Evolutionary conservation across 2,888 invertebrate species (phyloP).

Genomic region (Hydropsyche betteni): DNA sequence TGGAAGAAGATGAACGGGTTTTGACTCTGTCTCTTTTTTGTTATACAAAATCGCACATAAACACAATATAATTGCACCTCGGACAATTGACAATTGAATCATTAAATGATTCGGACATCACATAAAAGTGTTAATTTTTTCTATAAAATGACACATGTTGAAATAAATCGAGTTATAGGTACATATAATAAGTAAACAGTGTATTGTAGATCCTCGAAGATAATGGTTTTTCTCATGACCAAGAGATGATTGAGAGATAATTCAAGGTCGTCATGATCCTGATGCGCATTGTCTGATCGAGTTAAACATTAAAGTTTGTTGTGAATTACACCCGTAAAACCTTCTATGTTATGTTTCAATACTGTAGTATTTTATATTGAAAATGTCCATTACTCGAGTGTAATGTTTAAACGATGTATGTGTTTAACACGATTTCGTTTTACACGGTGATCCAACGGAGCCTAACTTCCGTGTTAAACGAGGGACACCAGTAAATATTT

Average conservation of each 20-base stretch:
- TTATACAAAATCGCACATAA: neutral
- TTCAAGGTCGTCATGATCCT: conserved; percentile 25
- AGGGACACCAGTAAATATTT: too few species aligned
- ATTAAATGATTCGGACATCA: too few species aligned
- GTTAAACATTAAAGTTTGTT: neutral
- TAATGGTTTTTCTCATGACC: conserved; percentile 11
- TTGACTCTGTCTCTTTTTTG: neutral
- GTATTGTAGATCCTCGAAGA: neutral
- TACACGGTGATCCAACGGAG: too few species aligned
- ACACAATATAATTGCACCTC: conserved; percentile 1
- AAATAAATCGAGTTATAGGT: too few species aligned
- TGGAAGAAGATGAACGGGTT: conserved; percentile 31
- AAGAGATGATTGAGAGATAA: conserved; percentile 24
- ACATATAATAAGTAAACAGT: too few species aligned
- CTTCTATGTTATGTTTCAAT: neutral
- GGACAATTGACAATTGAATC: neutral
- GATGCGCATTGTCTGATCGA: neutral
- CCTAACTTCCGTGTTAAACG: too few species aligned
- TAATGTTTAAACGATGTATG: too few species aligned
- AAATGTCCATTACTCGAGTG: too few species aligned
- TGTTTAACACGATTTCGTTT: too few species aligned
- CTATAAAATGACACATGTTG: too few species aligned
- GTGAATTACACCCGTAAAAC: neutral
- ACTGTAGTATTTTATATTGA: too few species aligned
- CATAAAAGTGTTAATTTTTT: too few species aligned